Percentiles rank a stretch among this genome's conserved stretches.
Conservation (phyloP, 1,140 invertebrate species). For the Hyposmocoma kahamanoa region DNA sequence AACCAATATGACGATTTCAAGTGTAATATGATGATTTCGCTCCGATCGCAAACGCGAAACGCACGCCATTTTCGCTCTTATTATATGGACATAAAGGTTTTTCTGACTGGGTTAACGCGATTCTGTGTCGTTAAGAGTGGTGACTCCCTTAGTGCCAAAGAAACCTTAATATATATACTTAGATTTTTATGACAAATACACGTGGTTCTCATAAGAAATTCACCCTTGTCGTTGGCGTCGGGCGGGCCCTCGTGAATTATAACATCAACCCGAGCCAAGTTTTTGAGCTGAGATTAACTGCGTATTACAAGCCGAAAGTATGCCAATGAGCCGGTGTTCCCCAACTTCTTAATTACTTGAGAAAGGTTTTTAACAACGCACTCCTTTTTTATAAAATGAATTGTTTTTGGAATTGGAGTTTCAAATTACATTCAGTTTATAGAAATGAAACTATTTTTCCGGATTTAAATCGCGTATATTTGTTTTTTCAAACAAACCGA, state of each 20-base stretch:
- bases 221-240: constrained; percentile 42
- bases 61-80: too few relatives aligned
- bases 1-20: too few relatives aligned
- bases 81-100: too few relatives aligned
- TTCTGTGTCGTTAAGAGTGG: too few relatives aligned
- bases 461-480: too few relatives aligned
- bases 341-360: constrained; percentile 57
- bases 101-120: too few relatives aligned
- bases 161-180: too few relatives aligned
- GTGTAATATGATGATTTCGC: too few relatives aligned
- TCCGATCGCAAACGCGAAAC: too few relatives aligned
- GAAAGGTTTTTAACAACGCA: constrained; percentile 39
- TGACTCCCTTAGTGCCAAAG: constrained; percentile 33
- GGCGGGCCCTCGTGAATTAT: constrained; percentile 51
- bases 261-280: constrained; percentile 49
- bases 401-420: constrained; percentile 33
- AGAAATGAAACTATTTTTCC: too few relatives aligned
- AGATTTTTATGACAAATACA: constrained; percentile 53
- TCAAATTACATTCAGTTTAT: constrained; percentile 21
- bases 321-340: constrained; percentile 53
- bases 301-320: constrained; percentile 60
- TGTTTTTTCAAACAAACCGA: too few relatives aligned
- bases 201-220: constrained; percentile 53
- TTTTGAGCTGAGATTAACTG: constrained; percentile 60
- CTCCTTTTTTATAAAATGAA: constrained; percentile 27